Evolutionary conservation across 1,140 invertebrate species (phyloP), one percentile per base, ranked within the genome.

Genomic region (Drosophila obscura): DNA sequence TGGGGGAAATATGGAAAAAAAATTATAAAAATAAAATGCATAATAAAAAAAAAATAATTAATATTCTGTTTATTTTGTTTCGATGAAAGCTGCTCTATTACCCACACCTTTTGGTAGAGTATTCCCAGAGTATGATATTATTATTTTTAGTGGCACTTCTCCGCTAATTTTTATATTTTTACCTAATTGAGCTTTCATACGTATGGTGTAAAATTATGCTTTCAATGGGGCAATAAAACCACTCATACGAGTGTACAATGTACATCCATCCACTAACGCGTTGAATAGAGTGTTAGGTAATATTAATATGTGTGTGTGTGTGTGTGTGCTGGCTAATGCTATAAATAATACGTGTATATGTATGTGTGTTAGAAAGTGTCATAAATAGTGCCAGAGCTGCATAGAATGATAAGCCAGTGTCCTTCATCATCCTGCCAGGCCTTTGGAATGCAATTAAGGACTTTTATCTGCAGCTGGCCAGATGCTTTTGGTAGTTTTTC

Each of bases 391-490:
- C n/a, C 1, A 41, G 7, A 39, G 15, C 62, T 55, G 22, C 8
- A n/a, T 4, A 22, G 67, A 22, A 43, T 49, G 57, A 69, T 68
- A 69, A 68, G 43, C 68, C 56, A 49, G 13, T 9, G 24, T 8
- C 24, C n/a, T 9, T n/a, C 31, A n/a, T 44, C 19, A 15, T 6
- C 8, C 26, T 28, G 26, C 26, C 26, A 28, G 26, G n/a, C 58
- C 16, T 56, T 73, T 48, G 35, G 19, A 51, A 52, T 63, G 68
- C 51, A 55, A 73, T 74, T 73, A 65, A 16, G 51, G 60, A 15
- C 44, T 74, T 39, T 39, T 74, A 74, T 74, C 72, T 74, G 49
- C 51, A 73, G 46, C 16, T 31, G 41, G 31, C 46, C 71, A 73
- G 52, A 56, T 64, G 69, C 57, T 31, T 50, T 31, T 41, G 31